phyloP scores from a whole-genome alignment of 2,888 invertebrate species.

The Drosophila diplacantha region DNA sequence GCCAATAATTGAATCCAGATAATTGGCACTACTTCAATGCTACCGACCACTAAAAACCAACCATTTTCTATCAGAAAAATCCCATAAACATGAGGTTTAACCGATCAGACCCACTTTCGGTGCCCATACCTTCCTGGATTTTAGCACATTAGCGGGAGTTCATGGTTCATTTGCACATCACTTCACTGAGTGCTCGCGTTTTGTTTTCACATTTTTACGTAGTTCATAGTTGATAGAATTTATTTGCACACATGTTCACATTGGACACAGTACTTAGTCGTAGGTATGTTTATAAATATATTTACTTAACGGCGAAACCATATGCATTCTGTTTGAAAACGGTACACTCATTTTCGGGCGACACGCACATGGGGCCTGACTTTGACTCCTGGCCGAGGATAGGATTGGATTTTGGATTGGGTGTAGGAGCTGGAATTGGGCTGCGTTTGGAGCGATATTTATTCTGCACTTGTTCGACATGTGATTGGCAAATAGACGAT shows the following conservation, averaged over 20 bases:
- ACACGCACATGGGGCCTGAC: conserved; percentile 47
- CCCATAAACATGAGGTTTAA: conserved; percentile 1
- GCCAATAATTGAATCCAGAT: background rate
- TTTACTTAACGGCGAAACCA: conserved; percentile 53
- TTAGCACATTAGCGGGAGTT: conserved; percentile 15
- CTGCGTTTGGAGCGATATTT: conserved; percentile 58
- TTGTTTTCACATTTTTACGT: conserved; percentile 26
- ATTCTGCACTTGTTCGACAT: conserved; percentile 71
- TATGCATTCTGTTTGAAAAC: conserved; percentile 61
- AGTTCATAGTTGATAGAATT: conserved; percentile 47
- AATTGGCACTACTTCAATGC: background rate
- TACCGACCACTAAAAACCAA: background rate
- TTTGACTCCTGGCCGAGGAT: conserved; percentile 45
- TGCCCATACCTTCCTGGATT: conserved; percentile 6
- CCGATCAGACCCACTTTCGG: background rate
- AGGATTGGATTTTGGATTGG: conserved; percentile 28
- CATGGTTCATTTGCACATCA: conserved; percentile 42
- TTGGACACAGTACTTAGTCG: conserved; percentile 48
- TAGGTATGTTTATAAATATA: conserved; percentile 33
- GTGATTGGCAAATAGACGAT: conserved; percentile 59
- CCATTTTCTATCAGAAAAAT: background rate
- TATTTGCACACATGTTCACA: conserved; percentile 74
- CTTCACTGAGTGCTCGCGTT: conserved; percentile 42
- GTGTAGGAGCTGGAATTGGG: conserved; percentile 35
- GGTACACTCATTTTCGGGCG: conserved; percentile 44